These are phyloP conservation scores for Tetrapedia diversipes DNA, from an alignment of 2,888 invertebrate species.

Conservation along the genomic window DNA sequence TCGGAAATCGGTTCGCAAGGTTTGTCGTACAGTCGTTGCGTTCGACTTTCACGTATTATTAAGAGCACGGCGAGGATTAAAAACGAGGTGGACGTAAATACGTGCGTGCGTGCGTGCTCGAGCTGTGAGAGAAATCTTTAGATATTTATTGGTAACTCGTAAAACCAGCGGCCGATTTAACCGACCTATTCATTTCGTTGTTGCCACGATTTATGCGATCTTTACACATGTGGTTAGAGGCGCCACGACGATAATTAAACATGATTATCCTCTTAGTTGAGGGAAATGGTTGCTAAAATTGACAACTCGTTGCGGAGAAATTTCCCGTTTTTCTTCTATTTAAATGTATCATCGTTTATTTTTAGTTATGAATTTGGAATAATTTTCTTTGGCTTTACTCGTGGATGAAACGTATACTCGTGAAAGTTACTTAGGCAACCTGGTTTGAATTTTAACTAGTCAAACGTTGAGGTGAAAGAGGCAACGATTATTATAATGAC, in stretches of 20 bases:
- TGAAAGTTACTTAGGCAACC: too few relatives aligned
- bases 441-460: too few relatives aligned
- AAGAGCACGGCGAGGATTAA: slow-evolving; percentile 20
- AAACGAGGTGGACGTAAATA: slow-evolving; percentile 17
- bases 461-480: too few relatives aligned
- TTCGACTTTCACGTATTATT: slow-evolving; percentile 61
- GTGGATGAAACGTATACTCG: too few relatives aligned
- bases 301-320: too few relatives aligned
- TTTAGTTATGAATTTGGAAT: too few relatives aligned
- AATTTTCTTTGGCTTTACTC: too few relatives aligned
- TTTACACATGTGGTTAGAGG: not conserved
- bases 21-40: not conserved
- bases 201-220: slow-evolving; percentile 39
- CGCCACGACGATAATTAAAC: slow-evolving; percentile 29
- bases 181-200: slow-evolving; percentile 52
- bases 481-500: too few relatives aligned
- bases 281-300: too few relatives aligned
- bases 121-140: slow-evolving; percentile 63
- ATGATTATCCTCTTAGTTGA: too few relatives aligned
- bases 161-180: slow-evolving; percentile 38
- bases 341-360: too few relatives aligned
- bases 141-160: slow-evolving; percentile 51
- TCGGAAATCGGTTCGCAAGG: not conserved
- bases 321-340: too few relatives aligned
- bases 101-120: not conserved